A percentile compares a stretch with the other conserved stretches of the same genome.
Conservation (phyloP, 53 echinoderm and acorn worm species). For the Luidia sarsii region DNA sequence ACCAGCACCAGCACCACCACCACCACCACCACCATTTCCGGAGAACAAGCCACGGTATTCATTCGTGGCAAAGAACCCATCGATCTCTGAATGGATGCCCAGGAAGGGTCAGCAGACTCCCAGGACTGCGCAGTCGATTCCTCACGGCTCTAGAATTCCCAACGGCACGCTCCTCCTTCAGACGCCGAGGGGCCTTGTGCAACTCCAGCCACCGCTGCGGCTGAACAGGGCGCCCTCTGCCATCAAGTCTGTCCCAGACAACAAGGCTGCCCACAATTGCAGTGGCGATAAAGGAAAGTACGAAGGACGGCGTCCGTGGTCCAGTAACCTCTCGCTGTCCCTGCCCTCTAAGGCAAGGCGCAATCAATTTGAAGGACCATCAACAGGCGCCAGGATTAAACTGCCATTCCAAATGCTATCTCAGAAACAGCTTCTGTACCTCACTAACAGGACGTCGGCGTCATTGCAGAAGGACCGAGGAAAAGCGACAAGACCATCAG, state of each 20-base stretch:
- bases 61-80: too few species aligned
- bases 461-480: background rate
- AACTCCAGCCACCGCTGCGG: background rate
- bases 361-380: background rate
- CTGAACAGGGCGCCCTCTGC: background rate
- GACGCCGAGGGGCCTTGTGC: slow-evolving; percentile 26
- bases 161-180: slow-evolving; percentile 40
- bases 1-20: slow-evolving; percentile 11
- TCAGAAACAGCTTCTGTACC: slow-evolving; percentile 12
- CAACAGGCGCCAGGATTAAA: background rate
- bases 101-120: too few species aligned
- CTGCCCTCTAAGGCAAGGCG: background rate
- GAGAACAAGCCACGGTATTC: too few species aligned
- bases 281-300: background rate
- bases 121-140: background rate
- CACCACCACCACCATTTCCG: background rate
- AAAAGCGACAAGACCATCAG: background rate
- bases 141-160: background rate
- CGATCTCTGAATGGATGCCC: too few species aligned
- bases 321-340: background rate
- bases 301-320: background rate
- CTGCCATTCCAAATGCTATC: slow-evolving; percentile 30
- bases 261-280: background rate
- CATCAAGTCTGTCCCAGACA: background rate
- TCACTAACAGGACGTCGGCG: background rate